These are phyloP conservation scores for Oostethus manadensis DNA, from an alignment of 2,113 vertebrate genomes.

Conservation along the genomic window DNA sequence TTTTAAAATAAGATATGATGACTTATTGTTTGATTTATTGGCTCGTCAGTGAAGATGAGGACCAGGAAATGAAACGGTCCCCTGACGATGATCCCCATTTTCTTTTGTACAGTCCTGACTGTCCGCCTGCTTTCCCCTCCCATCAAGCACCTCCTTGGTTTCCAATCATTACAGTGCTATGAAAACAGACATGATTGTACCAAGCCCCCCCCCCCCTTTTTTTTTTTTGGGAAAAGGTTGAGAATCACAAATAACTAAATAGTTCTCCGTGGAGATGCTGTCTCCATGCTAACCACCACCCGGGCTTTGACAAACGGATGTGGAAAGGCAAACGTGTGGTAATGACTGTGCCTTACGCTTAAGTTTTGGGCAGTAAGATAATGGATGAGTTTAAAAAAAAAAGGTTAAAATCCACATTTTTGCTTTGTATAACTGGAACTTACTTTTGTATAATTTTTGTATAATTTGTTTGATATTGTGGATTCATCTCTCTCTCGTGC, in stretches of 20 bases:
- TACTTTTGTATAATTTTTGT: constrained; percentile 72
- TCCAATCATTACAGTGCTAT: constrained; percentile 5
- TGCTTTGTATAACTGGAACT: constrained; percentile 74
- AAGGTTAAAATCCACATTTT: constrained; percentile 59
- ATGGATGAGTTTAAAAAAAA: constrained; percentile 20
- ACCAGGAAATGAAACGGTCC: neutral
- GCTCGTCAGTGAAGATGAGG: neutral
- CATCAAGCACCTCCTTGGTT: constrained; percentile 18
- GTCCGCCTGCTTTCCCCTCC: constrained; percentile 17
- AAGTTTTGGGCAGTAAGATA: constrained; percentile 56
- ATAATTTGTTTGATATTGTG: constrained; percentile 77
- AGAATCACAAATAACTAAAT: constrained; percentile 28
- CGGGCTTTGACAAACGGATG: constrained; percentile 42
- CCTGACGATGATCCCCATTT: constrained; percentile 14
- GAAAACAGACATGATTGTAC: constrained; percentile 22
- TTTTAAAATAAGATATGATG: neutral
- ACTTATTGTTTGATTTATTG: constrained; percentile 4
- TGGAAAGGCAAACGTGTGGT: constrained; percentile 63
- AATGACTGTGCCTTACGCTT: constrained; percentile 74
- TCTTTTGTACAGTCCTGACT: constrained; percentile 36
- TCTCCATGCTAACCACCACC: constrained; percentile 30
- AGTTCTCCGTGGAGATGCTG: constrained; percentile 14
- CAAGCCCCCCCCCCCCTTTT: neutral
- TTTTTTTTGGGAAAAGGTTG: constrained; percentile 26
- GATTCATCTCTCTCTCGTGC: constrained; percentile 83